Percentiles rank a stretch among this genome's conserved stretches.
Conservation (phyloP, 2,888 invertebrate genomes). For the Barypeithes pellucidus region DNA sequence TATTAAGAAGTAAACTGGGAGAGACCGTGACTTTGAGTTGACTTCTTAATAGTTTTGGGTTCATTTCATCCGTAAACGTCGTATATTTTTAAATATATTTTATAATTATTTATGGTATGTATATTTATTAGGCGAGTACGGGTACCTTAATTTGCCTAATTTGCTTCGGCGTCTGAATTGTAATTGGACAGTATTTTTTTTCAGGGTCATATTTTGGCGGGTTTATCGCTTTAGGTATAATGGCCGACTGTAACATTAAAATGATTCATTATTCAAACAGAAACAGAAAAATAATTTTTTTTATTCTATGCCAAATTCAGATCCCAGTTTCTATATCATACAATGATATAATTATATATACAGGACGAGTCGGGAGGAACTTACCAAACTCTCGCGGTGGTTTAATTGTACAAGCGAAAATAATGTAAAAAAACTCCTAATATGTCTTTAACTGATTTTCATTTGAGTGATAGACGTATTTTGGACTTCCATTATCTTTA, state of each 20-base stretch:
- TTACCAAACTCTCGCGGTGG: too few relatives aligned
- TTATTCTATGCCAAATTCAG: too few relatives aligned
- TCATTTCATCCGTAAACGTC: neutral
- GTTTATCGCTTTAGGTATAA: neutral
- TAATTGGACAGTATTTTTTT: neutral
- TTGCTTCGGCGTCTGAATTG: neutral
- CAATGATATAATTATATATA: too few relatives aligned
- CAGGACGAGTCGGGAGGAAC: too few relatives aligned
- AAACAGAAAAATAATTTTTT: neutral
- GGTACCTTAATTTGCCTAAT: neutral
- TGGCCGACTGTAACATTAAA: neutral
- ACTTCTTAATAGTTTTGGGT: neutral
- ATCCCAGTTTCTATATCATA: too few relatives aligned
- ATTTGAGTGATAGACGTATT: too few relatives aligned
- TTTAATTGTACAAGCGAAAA: too few relatives aligned
- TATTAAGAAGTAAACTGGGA: too few relatives aligned
- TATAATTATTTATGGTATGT: neutral
- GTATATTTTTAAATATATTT: neutral
- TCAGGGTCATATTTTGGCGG: neutral
- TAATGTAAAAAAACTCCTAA: too few relatives aligned
- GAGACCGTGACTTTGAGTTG: too few relatives aligned
- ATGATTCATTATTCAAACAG: neutral
- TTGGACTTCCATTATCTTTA: too few relatives aligned
- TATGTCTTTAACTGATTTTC: too few relatives aligned
- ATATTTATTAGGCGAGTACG: neutral